phyloP scores from a whole-genome alignment of 2,888 invertebrate species.

The Lasioglossum pauxillum region DNA sequence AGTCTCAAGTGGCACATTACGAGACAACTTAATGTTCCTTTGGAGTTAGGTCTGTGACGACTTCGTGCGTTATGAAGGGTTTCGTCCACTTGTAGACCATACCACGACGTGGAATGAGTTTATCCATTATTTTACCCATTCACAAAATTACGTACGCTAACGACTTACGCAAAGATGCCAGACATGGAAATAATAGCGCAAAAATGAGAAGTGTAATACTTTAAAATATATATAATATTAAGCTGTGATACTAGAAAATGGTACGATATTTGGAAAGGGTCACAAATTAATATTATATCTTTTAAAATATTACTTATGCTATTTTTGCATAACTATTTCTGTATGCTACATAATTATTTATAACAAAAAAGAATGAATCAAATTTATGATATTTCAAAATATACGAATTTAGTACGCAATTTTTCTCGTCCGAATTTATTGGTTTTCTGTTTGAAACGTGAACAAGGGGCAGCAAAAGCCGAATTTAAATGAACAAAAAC shows the following conservation, averaged over 20 bases:
- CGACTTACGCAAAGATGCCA: not conserved
- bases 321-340: not conserved
- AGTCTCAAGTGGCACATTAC: slow-evolving; percentile 16
- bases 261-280: not conserved
- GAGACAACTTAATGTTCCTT: slow-evolving; percentile 6
- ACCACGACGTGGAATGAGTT: not conserved
- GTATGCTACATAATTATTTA: not conserved
- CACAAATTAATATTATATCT: not conserved
- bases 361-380: not conserved
- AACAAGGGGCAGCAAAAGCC: not conserved
- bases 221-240: not conserved
- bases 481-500: not conserved
- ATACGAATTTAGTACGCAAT: not conserved
- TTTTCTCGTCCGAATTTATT: not conserved
- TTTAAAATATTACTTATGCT: not conserved
- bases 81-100: not conserved
- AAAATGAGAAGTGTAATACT: not conserved
- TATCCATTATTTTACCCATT: not conserved
- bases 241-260: not conserved
- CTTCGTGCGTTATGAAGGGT: not conserved
- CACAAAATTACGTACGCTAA: not conserved
- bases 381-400: not conserved
- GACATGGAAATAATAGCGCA: not conserved
- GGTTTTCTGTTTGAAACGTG: not conserved
- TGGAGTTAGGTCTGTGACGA: not conserved